Evolutionary conservation across 2,888 invertebrate species (phyloP).

Genomic region (Euproctis similis): DNA sequence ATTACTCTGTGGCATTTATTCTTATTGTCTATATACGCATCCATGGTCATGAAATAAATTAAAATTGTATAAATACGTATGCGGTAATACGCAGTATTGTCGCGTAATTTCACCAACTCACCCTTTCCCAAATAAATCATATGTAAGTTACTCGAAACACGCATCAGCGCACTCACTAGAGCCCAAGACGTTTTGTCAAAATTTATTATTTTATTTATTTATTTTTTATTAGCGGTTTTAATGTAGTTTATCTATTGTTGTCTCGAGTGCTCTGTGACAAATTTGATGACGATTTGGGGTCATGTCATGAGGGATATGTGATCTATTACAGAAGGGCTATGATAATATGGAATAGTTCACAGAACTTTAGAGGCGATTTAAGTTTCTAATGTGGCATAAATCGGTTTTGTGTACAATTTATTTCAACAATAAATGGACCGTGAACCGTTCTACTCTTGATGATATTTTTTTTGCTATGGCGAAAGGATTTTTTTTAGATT

Average conservation of each 20-base stretch:
- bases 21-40: no score
- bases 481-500: no score
- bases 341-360: conserved; percentile 60
- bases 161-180: conserved; percentile 60
- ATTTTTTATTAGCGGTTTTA: conserved; percentile 64
- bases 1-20: no score
- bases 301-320: conserved; percentile 54
- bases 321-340: conserved; percentile 61
- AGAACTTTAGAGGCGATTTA: conserved; percentile 67
- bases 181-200: conserved; percentile 76
- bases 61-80: no score
- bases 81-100: conserved; percentile 40
- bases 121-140: conserved; percentile 73
- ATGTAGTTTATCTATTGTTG: conserved; percentile 60
- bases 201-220: conserved; percentile 74
- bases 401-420: conserved; percentile 47
- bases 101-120: conserved; percentile 57
- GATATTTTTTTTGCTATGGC: no score
- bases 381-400: conserved; percentile 58
- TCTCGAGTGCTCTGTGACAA: conserved; percentile 73
- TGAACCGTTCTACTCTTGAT: conserved; percentile 38
- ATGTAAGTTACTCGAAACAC: conserved; percentile 66
- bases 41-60: no score
- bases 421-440: conserved; percentile 47
- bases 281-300: conserved; percentile 73